Base-by-base conservation (phyloP, 1,140 invertebrate genomes). In the Drosophila insularis region DNA sequence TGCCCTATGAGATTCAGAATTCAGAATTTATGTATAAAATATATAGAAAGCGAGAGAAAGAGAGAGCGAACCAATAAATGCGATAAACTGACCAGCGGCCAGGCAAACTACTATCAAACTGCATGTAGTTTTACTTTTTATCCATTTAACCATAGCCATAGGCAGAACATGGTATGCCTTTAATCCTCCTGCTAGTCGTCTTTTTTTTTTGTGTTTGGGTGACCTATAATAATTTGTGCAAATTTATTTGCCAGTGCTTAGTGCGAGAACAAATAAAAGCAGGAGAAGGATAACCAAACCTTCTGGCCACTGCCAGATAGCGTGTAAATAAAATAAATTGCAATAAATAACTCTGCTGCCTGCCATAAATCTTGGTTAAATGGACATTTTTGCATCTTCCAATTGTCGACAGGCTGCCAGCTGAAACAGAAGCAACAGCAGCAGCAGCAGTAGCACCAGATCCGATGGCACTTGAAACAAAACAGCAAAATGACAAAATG, bases 381-480 rank as follows among this genome's bases (percentile, higher is more conserved):
- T 85, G 86, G 85, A 85, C 85, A 89, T 89, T 89, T 89, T 89
- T 89, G 85, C 85, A 89, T 89, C 85, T 85, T 85, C 78, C 89
- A 89, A 89, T 80, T 65, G 85, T 77, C 81, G 78, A 86, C 76
- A 68, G 72, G 3, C 55, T 17, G 60, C 39, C 32, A 43, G 39
- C 32, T 40, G 37, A 60, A 74, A 31, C 35, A 17, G 50, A 27
- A 43, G n/a, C 61, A 39, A 17, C 27, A 54, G 17, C 39, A 39
- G n/a, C 19, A 61, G 35, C 60, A 23, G 39, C 19, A 37, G 23
- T 23, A 23, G 11, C 35, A 37, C 35, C 35, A 37, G 68, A 63
- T 71, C 79, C 67, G 71, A 80, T 78, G 79, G 70, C 74, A 70
- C 78, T 87, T 70, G 60, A 81, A 78, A 75, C 64, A 75, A 75